These are phyloP conservation scores for Toxostoma redivivum DNA, from an alignment of 2,113 vertebrate species.

Conservation along the genomic window DNA sequence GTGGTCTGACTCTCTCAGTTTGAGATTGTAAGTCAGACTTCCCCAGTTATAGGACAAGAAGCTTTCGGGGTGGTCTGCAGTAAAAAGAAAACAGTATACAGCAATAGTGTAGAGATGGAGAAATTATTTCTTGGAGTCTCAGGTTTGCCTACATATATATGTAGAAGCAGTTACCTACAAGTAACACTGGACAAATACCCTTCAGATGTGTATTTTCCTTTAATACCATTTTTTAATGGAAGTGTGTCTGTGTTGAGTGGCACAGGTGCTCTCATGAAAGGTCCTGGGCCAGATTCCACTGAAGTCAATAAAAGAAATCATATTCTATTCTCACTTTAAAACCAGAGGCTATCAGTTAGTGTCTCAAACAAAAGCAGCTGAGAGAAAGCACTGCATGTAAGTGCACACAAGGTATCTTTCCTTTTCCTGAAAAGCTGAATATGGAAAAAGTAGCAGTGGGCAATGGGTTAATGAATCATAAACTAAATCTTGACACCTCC, in stretches of 20 bases:
- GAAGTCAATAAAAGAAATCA: background rate
- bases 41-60: background rate
- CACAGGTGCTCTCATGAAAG: background rate
- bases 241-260: background rate
- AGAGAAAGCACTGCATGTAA: background rate
- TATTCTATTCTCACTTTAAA: background rate
- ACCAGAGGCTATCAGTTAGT: background rate
- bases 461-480: slow-evolving; percentile 30
- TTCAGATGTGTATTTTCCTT: background rate
- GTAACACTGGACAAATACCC: background rate
- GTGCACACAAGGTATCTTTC: background rate
- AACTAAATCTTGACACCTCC: background rate
- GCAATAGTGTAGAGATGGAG: background rate
- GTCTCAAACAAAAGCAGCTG: background rate
- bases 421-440: background rate
- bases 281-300: background rate
- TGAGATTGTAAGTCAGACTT: background rate
- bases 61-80: background rate
- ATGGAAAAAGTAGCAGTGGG: background rate
- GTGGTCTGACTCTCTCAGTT: background rate
- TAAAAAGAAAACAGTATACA: background rate
- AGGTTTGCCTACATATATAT: background rate
- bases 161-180: background rate
- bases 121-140: background rate
- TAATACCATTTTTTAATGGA: background rate